phyloP scores from a whole-genome alignment of 2,888 invertebrate genomes.

The Amphipyra tragopoginis region DNA sequence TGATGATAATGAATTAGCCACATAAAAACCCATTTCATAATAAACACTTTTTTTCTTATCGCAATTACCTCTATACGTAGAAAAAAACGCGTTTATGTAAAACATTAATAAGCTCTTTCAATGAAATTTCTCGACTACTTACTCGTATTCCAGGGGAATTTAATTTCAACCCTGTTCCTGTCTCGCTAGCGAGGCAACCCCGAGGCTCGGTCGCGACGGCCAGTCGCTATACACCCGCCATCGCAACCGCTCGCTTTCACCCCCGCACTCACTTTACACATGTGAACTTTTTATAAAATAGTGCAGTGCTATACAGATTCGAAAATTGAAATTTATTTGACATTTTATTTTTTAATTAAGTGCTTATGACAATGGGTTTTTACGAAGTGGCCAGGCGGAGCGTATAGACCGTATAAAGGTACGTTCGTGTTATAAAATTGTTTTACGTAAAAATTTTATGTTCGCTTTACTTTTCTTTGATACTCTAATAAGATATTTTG shows the following conservation, averaged over 20 bases:
- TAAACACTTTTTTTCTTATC: background rate
- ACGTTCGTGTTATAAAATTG: constrained; percentile 38
- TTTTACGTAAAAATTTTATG: constrained; percentile 27
- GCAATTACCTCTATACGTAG: background rate
- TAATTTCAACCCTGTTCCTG: constrained; percentile 15
- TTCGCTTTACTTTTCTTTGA: constrained; percentile 4
- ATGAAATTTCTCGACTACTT: constrained; percentile 27
- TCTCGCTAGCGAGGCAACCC: constrained; percentile 37
- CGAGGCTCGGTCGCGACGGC: constrained; percentile 44
- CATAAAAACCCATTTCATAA: too few species aligned
- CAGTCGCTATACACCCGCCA: constrained; percentile 75
- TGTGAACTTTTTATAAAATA: constrained; percentile 80
- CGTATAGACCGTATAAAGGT: constrained; percentile 67
- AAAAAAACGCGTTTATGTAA: background rate
- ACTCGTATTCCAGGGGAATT: constrained; percentile 44
- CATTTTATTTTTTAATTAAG: constrained; percentile 57
- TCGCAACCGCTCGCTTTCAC: constrained; percentile 64
- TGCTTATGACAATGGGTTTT: constrained; percentile 72
- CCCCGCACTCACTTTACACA: constrained; percentile 66
- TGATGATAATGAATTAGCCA: too few species aligned
- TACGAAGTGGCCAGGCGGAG: constrained; percentile 63
- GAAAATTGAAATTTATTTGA: constrained; percentile 50
- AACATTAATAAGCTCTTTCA: constrained; percentile 23
- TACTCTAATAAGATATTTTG: background rate
- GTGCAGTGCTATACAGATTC: constrained; percentile 69